Base-by-base conservation (phyloP, 2,888 invertebrate genomes). In the Mimas tiliae region DNA sequence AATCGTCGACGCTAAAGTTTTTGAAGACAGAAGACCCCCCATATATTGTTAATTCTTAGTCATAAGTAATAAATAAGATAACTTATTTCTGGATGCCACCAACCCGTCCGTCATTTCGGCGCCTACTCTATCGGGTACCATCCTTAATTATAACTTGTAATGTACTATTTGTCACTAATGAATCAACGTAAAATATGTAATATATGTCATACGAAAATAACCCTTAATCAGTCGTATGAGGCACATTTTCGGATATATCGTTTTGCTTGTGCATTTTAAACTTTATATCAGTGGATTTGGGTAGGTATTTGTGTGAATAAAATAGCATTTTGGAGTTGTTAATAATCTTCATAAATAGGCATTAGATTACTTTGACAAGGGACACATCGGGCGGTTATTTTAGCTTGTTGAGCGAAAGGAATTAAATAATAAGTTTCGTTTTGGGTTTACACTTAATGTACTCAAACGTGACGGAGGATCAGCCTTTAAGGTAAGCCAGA, bases 321-420 rank as follows among this genome's bases (percentile, higher is more conserved):
- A 19, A 9, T 19, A 2, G 58, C 14, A 4, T 19, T 34, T 33
- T 53, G 33, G 19, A 58, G 19, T 19, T 19, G 58, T 58, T 58
- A 58, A 58, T 58, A 38, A 58, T 42, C 42, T 58, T 19, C 42
- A 38, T 58, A 58, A 58, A 42, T 58, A 58, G 42, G 42, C 58
- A 58, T 58, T 58, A 58, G 58, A 42, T 42, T 53, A 53, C n/a
- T 58, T 38, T 42, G 58, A 42, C 58, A 19, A 4, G 58, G 33
- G 50, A 53, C 68, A 58, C 67, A 81, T 81, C 76, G 75, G 81
- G 80, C 81, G 80, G 77, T 19, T 58, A 58, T 58, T 58, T 58
- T 38, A 16, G 38, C 38, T 9, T 38, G 19, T 38, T 50, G 19
- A 50, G 50, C 16, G 50, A 50, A 48, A 50, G 50, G 50, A 50